Evolutionary conservation across 2,797 vertebrate species (phyloP).

Genomic region (Rousettus madagascariensis): DNA sequence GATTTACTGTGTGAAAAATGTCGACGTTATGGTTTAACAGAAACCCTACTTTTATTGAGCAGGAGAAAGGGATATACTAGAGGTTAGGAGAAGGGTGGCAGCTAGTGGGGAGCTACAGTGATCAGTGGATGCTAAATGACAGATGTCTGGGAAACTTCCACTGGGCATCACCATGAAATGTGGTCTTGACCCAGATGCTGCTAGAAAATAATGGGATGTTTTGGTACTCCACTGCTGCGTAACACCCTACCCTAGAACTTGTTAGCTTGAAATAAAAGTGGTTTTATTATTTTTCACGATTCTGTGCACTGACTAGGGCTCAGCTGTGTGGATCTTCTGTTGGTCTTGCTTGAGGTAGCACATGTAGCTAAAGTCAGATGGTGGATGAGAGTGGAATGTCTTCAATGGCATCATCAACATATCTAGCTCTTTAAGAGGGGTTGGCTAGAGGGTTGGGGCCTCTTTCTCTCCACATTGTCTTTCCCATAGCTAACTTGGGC

Average conservation of each 20-base stretch:
- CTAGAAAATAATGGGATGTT: background rate
- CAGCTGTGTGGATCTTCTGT: conserved; percentile 1
- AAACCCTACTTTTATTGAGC: background rate
- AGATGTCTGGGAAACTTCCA: background rate
- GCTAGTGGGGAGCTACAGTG: background rate
- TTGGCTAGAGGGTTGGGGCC: background rate
- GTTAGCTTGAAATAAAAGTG: conserved; percentile 6
- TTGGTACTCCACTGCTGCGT: background rate
- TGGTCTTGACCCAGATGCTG: background rate
- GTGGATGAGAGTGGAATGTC: background rate
- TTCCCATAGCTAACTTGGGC: background rate
- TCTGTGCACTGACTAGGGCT: conserved; percentile 31
- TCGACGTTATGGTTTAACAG: background rate
- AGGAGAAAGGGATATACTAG: background rate
- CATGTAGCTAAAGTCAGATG: background rate
- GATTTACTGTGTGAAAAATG: conserved; percentile 4
- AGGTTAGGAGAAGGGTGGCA: background rate
- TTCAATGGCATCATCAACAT: background rate
- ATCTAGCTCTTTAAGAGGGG: background rate
- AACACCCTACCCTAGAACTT: background rate
- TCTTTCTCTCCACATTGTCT: background rate
- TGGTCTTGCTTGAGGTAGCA: background rate
- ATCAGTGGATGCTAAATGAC: background rate
- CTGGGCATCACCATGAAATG: background rate
- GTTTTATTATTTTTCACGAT: conserved; percentile 17